Conservation (phyloP, 1,140 invertebrate genomes). For the Branchinecta lindahli region DNA sequence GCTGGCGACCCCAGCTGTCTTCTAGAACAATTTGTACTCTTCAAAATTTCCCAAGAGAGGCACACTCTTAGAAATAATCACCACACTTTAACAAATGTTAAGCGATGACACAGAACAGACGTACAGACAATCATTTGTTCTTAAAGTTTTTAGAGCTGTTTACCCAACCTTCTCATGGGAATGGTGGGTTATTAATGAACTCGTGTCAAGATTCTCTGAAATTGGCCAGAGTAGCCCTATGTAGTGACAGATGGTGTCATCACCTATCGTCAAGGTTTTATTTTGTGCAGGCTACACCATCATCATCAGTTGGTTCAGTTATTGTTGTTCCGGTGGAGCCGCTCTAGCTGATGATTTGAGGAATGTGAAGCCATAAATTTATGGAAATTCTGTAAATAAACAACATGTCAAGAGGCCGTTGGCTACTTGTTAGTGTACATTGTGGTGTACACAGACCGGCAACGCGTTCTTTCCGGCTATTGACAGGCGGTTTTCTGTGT, state of each 20-base stretch:
- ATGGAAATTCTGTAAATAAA: neutral
- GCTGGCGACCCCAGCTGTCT: no score
- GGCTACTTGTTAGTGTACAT: no score
- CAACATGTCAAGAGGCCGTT: neutral
- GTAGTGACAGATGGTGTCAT: neutral
- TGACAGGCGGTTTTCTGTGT: no score
- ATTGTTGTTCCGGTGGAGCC: conserved; percentile 1
- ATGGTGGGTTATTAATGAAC: conserved; percentile 1
- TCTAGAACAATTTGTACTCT: conserved; percentile 6
- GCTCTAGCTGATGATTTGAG: neutral
- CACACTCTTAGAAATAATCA: neutral
- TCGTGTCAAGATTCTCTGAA: neutral
- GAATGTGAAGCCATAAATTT: conserved; percentile 3
- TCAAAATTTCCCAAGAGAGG: neutral
- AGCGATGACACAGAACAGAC: conserved; percentile 7
- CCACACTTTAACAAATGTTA: conserved; percentile 11
- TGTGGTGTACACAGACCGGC: no score
- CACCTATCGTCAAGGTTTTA: neutral
- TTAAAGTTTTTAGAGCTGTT: neutral
- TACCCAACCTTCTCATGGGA: neutral
- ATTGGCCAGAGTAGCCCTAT: neutral
- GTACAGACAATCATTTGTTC: conserved; percentile 7
- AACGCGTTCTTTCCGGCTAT: no score
- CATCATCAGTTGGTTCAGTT: neutral
- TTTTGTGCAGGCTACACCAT: neutral